phyloP scores from a whole-genome alignment of 2,113 vertebrate genomes.

The Halichoerus grypus region DNA sequence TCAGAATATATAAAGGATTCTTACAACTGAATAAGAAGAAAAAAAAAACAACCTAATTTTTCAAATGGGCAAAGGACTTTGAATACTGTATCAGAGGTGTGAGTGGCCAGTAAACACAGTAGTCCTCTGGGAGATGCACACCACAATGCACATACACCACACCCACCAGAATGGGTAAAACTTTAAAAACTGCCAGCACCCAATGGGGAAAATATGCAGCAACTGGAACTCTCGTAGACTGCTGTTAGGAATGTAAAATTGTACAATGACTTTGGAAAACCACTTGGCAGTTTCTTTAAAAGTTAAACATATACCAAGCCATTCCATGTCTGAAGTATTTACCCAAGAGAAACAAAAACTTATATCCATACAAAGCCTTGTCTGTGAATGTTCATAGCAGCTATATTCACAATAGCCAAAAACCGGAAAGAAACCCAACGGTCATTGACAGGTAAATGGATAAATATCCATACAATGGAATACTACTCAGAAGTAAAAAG shows the following conservation, averaged over 20 bases:
- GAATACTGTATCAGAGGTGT: not conserved
- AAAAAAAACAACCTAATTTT: not conserved
- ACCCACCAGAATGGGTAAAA: not conserved
- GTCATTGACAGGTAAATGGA: not conserved
- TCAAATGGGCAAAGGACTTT: not conserved
- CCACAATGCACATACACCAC: not conserved
- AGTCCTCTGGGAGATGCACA: not conserved
- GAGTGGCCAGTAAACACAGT: not conserved
- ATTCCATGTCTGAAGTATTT: not conserved
- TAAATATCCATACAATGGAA: not conserved
- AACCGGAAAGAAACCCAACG: not conserved
- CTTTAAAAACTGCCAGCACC: not conserved
- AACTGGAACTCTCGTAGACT: not conserved
- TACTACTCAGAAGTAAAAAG: not conserved
- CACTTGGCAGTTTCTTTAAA: not conserved
- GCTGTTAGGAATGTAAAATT: not conserved
- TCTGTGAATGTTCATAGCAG: not conserved
- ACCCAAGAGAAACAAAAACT: slow-evolving; percentile 18
- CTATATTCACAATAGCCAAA: not conserved
- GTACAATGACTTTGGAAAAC: not conserved
- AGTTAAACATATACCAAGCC: not conserved
- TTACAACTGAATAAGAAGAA: not conserved
- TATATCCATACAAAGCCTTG: not conserved
- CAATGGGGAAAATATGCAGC: not conserved
- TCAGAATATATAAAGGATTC: not conserved